Evolutionary conservation across 1,140 invertebrate genomes (phyloP), one percentile per base, ranked within the genome.

Genomic region (Heliothis subflexa): DNA sequence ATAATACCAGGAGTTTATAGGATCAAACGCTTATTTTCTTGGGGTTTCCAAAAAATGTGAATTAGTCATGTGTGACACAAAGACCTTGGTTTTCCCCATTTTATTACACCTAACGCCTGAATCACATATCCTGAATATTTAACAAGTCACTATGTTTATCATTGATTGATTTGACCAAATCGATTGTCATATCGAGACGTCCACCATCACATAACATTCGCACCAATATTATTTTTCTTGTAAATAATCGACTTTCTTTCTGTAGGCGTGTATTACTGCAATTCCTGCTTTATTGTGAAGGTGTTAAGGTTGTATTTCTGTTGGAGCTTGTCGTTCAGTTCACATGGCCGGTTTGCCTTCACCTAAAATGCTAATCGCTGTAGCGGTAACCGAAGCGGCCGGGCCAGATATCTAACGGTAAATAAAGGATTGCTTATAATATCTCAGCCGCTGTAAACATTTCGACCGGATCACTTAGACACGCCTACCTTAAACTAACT

Each of bases 281-380:
- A 14, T 55, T 49, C 7, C 21, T 18, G 10, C 59, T 18, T 54
- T 78, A 55, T n/a, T 0, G 1, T 9, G 16, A 21, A 3, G 0
- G 1, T 14, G 40, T 16, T 61, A 75, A 61, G 47, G 47, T 64
- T 7, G 18, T 33, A 13, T 75, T 52, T 75, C 3, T n/a, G 18
- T 64, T 33, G 72, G n/a, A 14, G 10, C 1, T 14, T 5, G 16
- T 33, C 25, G 49, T 61, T 47, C 54, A 47, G 52, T 71, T 71
- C 45, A 52, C 40, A 18, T 40, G 61, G 81, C 79, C 78, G 71
- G 84, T 83, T 91, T 81, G 83, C 89, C 89, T 91, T 91, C 89
- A 91, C 89, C 89, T 86, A 89, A 89, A 91, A 89, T 87, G 88
- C 84, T 85, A 89, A 90, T 89, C 83, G 79, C 55, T 54, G 28